Evolutionary conservation across 2,888 invertebrate species (phyloP).

Genomic region (Polydrusus tereticollis): DNA sequence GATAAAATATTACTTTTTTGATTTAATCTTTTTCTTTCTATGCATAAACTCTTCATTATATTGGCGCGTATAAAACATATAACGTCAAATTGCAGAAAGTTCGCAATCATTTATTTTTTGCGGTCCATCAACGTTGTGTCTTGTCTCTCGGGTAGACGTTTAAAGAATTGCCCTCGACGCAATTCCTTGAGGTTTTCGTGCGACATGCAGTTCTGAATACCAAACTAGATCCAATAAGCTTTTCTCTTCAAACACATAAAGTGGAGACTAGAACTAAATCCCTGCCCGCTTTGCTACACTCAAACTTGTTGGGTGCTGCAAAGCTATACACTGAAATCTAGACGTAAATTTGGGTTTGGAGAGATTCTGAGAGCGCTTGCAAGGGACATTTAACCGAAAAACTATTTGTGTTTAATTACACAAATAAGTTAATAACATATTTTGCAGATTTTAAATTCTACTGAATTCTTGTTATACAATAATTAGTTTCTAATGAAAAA

Average conservation of each 20-base stretch:
- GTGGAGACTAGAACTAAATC: conserved; percentile 40
- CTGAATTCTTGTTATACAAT: no score
- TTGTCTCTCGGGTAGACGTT: conserved; percentile 39
- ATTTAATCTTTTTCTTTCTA: no score
- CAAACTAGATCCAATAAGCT: conserved; percentile 53
- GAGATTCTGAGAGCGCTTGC: not conserved
- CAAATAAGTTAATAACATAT: not conserved
- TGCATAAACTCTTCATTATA: no score
- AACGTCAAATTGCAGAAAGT: conserved; percentile 35
- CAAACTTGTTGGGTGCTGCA: conserved; percentile 40
- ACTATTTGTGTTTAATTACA: not conserved
- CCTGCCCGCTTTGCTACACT: conserved; percentile 21
- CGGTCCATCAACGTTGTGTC: conserved; percentile 38
- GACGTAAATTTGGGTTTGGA: not conserved
- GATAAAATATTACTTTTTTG: no score
- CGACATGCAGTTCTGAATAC: conserved; percentile 59
- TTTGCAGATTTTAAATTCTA: no score
- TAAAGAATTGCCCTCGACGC: conserved; percentile 44
- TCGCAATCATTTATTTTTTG: conserved; percentile 43
- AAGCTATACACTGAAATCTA: conserved; percentile 41
- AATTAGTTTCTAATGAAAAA: no score
- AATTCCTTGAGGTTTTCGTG: conserved; percentile 60
- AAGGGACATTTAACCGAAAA: not conserved
- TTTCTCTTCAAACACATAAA: conserved; percentile 49
- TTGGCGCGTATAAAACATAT: no score